Base-by-base conservation (phyloP, 2,113 vertebrate species). In the Pedetes capensis region DNA sequence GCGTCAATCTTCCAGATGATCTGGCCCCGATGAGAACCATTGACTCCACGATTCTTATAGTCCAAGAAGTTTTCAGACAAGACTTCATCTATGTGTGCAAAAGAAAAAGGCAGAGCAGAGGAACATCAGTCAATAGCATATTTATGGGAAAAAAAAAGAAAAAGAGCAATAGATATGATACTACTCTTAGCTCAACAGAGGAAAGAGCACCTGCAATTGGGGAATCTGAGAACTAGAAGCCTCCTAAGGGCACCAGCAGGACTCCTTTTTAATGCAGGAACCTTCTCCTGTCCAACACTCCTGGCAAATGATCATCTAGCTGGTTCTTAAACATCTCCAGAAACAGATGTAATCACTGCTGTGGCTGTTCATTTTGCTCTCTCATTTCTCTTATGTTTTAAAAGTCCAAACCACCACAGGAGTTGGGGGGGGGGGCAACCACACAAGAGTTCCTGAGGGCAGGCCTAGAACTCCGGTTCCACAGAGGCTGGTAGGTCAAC, bases 1-100 rank as follows among this genome's bases (percentile, higher is more conserved):
- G 98, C 98, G 92, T 99, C 99, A 55, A 99, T 99, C 97, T 99
- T 99, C 99, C 99, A 99, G 83, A 99, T 97, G 82, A 99, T 99
- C 97, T 99, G 99, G 68, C 99, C 99, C 96, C 98, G 98, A 88
- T 99, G 99, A 96, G 99, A 99, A 55, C 99, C 99, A 86, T 99
- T 99, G 96, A 99, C 99, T 0, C 99, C 99, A 92, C 99, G 99
- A 95, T 99, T 99, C 96, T 99, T 99, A 96, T 99, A 99, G 98
- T 99, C 99, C 98, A 99, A 93, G 95, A 99, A 99, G 96, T 99
- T 99, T 98, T 99, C 99, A 0, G 99, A 99, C 86, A 99, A 97
- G 63, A 99, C 98, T 96, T 99, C 99, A 97, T 99, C 99, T 99
- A 90, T 8, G 92, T 18, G 55, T 27, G 47, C 61, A 69, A 39